These are phyloP conservation scores for Hydrozoanthus gracilis DNA, from an alignment of 92 coral and sea anemone genomes.

Conservation along the genomic window DNA sequence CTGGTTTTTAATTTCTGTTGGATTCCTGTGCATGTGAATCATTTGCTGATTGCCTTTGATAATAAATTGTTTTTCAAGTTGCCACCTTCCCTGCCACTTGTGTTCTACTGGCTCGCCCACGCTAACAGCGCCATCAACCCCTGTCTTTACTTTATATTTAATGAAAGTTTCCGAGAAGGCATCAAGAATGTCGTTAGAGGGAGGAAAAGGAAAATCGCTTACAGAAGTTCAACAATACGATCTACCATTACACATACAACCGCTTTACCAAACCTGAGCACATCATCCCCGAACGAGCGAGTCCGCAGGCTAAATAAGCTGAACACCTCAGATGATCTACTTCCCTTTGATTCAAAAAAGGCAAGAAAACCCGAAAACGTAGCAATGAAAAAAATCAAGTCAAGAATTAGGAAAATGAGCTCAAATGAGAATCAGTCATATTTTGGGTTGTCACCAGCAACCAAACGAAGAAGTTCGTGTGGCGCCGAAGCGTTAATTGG, in stretches of 20 bases:
- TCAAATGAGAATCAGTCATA: constrained; percentile 8
- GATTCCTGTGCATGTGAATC: constrained; percentile 37
- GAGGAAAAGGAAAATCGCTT: background rate
- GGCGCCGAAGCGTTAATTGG: constrained; percentile 21
- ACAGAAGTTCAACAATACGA: background rate
- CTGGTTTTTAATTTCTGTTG: constrained; percentile 33
- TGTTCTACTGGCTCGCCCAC: constrained; percentile 37
- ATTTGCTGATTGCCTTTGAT: constrained; percentile 32
- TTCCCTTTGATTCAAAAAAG: background rate
- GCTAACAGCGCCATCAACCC: constrained; percentile 46
- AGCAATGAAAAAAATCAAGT: constrained; percentile 2
- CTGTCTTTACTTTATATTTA: constrained; percentile 41
- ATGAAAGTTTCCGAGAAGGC: constrained; percentile 33
- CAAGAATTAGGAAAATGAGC: constrained; percentile 28
- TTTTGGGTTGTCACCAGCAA: background rate
- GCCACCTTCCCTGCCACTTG: background rate
- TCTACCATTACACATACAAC: constrained; percentile 24
- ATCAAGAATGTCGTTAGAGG: background rate
- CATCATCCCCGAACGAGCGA: background rate
- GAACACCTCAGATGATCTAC: background rate
- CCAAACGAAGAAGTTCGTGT: background rate
- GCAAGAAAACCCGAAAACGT: background rate
- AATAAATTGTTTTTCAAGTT: background rate
- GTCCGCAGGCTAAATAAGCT: background rate
- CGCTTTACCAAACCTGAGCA: background rate